Evolutionary conservation across 2,888 invertebrate species (phyloP), one percentile per base, ranked within the genome.

Genomic region (Drosophila fungiperda): DNA sequence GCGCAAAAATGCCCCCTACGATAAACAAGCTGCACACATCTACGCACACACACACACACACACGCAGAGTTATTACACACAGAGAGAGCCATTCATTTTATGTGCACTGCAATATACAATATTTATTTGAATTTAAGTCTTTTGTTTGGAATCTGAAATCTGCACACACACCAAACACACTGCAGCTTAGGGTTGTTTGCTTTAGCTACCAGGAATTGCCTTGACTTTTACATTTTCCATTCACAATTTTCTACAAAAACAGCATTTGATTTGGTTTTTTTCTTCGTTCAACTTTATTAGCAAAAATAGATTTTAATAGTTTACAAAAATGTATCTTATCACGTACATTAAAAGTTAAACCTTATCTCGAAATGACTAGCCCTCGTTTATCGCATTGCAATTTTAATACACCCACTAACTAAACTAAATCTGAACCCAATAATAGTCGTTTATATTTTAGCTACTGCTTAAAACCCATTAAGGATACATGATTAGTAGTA

Each of bases 111-210:
- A 86, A 88, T 88, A 87, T 89, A 87, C 91, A 89, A 89, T 91
- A 89, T 89, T 91, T 90, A 89, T 89, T 91, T 89, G 91, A 89
- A 89, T 91, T 89, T 90, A 90, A 89, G 87, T 90, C 87, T 77
- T 74, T 87, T 87, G 87, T 87, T 90, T 87, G 89, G 82, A 75
- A 87, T 89, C 90, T 76, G 62, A 89, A 87, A 89, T 90, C 90
- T 71, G 90, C 90, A 76, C 80, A 79, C 53, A 66, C 20, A 40
- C 40, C 59, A 54, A 60, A 58, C 20, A 68, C 67, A 54, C 35
- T 68, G 54, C 49, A 54, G 76, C 73, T 69, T 70, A 65, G 91
- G 89, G 91, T 89, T 91, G 89, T 80, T 87, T 91, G 75, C 74
- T 84, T 83, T 82, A 58, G 78, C 79, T 90, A 74, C 76, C 78